Percentiles rank a stretch among this genome's conserved stretches.
Conservation (phyloP, 2,888 invertebrate species). For the Catonia carolina region DNA sequence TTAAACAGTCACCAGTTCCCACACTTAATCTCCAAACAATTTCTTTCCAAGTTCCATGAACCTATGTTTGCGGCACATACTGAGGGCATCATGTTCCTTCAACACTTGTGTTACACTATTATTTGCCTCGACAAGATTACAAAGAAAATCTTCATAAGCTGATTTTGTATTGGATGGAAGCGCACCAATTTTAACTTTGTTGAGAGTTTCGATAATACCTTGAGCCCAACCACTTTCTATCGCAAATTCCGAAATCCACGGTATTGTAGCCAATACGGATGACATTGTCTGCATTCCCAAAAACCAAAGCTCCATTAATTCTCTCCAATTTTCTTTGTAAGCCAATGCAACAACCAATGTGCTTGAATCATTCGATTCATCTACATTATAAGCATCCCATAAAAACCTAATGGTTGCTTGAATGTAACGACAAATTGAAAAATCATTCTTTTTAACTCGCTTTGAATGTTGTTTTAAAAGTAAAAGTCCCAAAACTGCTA, state of each 20-base stretch:
- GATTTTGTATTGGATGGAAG: constrained; percentile 78
- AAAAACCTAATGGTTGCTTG: constrained; percentile 83
- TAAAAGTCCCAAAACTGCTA: constrained; percentile 74
- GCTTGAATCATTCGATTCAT: constrained; percentile 77
- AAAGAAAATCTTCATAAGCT: constrained; percentile 84
- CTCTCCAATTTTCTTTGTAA: constrained; percentile 84
- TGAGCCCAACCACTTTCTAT: constrained; percentile 92
- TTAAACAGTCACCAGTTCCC: too few relatives aligned
- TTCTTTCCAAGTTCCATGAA: constrained; percentile 85
- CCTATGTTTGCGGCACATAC: constrained; percentile 77
- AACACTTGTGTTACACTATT: constrained; percentile 64
- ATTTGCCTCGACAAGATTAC: constrained; percentile 76
- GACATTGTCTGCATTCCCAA: constrained; percentile 90
- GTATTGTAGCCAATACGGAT: constrained; percentile 68
- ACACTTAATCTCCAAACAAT: constrained; percentile 80
- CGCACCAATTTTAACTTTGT: constrained; percentile 75
- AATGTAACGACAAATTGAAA: constrained; percentile 81
- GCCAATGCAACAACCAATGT: constrained; percentile 76
- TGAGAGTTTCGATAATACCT: constrained; percentile 74
- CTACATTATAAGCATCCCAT: constrained; percentile 88
- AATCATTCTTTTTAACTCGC: constrained; percentile 79
- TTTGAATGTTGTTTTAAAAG: constrained; percentile 76
- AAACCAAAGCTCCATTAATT: constrained; percentile 87
- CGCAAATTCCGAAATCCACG: constrained; percentile 86
- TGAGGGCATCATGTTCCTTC: constrained; percentile 74